Conservation (phyloP, 1,140 invertebrate species). For the Ctenoplectra terminalis region DNA sequence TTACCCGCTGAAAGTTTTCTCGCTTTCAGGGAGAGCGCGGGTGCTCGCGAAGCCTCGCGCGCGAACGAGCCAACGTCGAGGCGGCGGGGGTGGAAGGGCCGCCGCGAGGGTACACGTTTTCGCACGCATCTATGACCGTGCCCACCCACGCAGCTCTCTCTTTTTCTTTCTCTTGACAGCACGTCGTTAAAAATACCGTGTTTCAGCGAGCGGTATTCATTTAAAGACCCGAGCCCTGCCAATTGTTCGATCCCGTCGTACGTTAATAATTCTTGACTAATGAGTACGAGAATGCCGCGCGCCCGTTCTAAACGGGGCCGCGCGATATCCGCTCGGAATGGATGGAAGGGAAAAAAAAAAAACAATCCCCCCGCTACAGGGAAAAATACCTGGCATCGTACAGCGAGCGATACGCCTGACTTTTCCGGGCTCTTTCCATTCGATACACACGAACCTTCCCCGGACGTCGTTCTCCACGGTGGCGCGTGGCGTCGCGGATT, state of each 20-base stretch:
- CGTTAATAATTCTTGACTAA: constrained; percentile 51
- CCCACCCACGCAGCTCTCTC: background rate
- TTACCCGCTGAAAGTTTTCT: constrained; percentile 48
- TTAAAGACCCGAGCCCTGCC: constrained; percentile 29
- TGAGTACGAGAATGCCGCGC: constrained; percentile 27
- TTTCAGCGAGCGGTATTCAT: constrained; percentile 36
- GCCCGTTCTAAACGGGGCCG: background rate
- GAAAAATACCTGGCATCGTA: background rate
- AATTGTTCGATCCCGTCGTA: constrained; percentile 47
- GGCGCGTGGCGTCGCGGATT: constrained; percentile 11
- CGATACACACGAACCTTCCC: background rate
- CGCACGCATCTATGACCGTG: constrained; percentile 42
- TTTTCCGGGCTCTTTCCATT: background rate
- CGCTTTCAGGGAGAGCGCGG: constrained; percentile 41
- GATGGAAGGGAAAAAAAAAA: too few species aligned
- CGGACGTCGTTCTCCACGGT: background rate
- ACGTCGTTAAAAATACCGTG: constrained; percentile 50
- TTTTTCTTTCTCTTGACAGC: background rate
- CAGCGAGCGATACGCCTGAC: background rate
- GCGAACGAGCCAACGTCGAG: too few species aligned
- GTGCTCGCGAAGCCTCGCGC: background rate
- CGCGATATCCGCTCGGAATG: constrained; percentile 22
- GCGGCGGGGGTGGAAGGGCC: background rate
- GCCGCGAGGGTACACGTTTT: constrained; percentile 24
- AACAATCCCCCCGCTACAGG: too few species aligned